Evolutionary conservation across 2,113 vertebrate species (phyloP).

Genomic region (Passer domesticus): DNA sequence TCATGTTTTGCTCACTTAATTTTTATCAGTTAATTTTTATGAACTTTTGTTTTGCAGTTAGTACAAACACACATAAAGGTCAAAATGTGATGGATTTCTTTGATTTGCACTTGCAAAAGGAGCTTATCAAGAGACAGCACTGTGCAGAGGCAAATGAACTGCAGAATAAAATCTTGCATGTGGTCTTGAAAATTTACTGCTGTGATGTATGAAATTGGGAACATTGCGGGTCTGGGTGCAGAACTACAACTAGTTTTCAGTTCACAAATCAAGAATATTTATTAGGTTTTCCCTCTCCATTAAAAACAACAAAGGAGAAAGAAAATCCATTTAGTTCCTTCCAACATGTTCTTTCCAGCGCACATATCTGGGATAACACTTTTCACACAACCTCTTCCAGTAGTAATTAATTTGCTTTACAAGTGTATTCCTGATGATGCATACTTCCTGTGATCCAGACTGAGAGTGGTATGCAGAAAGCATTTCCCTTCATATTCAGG

Average conservation of each 20-base stretch:
- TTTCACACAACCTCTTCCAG: background rate
- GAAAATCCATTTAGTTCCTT: background rate
- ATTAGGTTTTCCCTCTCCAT: background rate
- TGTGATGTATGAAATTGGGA: background rate
- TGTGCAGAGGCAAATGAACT: background rate
- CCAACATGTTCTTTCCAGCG: background rate
- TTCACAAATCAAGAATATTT: background rate
- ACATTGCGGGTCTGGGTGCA: background rate
- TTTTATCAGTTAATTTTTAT: background rate
- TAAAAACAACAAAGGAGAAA: slow-evolving; percentile 2
- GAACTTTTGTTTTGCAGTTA: background rate
- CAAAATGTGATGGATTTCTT: background rate
- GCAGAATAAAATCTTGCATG: background rate
- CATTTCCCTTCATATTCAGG: background rate
- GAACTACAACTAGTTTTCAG: background rate
- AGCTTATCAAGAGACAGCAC: background rate
- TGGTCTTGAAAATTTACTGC: background rate
- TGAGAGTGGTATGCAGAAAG: background rate
- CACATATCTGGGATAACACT: background rate
- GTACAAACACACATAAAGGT: background rate
- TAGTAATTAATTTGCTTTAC: slow-evolving; percentile 17
- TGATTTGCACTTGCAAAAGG: background rate
- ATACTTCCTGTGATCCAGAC: background rate
- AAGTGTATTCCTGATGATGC: background rate
- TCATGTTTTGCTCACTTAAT: background rate